Base-by-base conservation (phyloP, 2,888 invertebrate genomes). In the Ophonus ardosiacus region DNA sequence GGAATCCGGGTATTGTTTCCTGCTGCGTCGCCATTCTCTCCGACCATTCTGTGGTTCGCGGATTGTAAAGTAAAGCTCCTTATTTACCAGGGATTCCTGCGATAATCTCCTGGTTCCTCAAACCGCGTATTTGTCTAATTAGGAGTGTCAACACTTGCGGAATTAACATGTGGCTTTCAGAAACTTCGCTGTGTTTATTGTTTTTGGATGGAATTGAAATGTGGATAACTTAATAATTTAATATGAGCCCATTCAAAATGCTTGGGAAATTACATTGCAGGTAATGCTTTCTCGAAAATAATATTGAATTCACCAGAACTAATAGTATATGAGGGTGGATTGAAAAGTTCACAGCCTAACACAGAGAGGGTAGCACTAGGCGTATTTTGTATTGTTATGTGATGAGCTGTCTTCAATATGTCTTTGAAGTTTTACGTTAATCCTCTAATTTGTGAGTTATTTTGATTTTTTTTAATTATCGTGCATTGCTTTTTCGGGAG, bases 61-160 rank as follows among this genome's bases (percentile, higher is more conserved):
- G 63, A 80, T 80, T 80, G 80, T 80, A 61, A 21, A 51, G 63
- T 74, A 59, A 61, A 80, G 59, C 80, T 63, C 59, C 40, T 80
- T 80, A 80, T 80, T 80, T 80, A 80, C 80, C 61, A 13, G 59
- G 59, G 79, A 59, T 79, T 59, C 59, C 57, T 38, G 79, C 21
- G 59, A 80, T 80, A 80, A 80, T 80, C 80, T 43, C 24, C 71
- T 43, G 17, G 40, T 40, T 74, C 71, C 71, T 74, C 71, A 74
- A 68, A 74, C 71, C 71, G 43, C 18, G 43, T 74, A 74, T 74
- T 74, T 74, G 43, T 15, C 18, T 74, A 74, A 74, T 74, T 74
- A 74, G 71, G 40, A 18, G 18, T 51, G 71, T 74, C 71, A 74
- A 74, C 71, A 74, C 40, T 74, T 74, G 71, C 10, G 43, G 71